Conservation (phyloP, 2,888 invertebrate species). For the Ectemnius continuus region DNA sequence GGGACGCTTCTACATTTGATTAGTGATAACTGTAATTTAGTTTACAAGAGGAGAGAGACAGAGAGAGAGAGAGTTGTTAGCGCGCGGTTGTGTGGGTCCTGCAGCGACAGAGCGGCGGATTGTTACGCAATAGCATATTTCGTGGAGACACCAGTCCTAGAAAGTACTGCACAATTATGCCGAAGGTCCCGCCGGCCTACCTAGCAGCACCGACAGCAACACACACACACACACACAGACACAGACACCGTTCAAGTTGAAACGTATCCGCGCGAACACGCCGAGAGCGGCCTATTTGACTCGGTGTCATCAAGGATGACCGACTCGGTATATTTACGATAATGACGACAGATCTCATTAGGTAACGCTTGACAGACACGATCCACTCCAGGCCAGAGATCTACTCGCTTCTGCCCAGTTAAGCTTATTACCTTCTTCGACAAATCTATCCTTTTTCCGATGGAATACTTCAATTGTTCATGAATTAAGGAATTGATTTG, state of each 20-base stretch:
- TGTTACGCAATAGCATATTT: background rate
- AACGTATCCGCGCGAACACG: too few species aligned
- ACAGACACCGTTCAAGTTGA: background rate
- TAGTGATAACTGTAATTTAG: too few species aligned
- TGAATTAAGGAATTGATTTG: too few species aligned
- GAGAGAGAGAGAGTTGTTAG: too few species aligned
- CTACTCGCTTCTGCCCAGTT: too few species aligned
- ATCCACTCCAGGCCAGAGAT: background rate
- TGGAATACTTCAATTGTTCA: too few species aligned
- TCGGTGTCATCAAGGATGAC: slow-evolving; percentile 30
- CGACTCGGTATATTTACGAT: slow-evolving; percentile 38
- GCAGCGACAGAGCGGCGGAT: background rate
- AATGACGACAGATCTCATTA: slow-evolving; percentile 40
- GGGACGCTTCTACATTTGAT: too few species aligned
- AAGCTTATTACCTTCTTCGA: too few species aligned
- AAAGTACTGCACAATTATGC: background rate
- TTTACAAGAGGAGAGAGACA: too few species aligned
- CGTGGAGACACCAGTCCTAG: background rate
- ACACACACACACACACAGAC: too few species aligned
- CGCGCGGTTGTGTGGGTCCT: background rate
- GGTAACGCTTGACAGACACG: slow-evolving; percentile 31
- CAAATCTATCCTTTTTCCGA: too few species aligned
- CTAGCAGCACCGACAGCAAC: too few species aligned
- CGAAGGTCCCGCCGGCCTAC: slow-evolving; percentile 30
- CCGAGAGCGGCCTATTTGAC: slow-evolving; percentile 15